Percentiles rank a stretch among this genome's conserved stretches.
Conservation (phyloP, 1,140 invertebrate genomes). For the Thaumatotibia leucotreta region DNA sequence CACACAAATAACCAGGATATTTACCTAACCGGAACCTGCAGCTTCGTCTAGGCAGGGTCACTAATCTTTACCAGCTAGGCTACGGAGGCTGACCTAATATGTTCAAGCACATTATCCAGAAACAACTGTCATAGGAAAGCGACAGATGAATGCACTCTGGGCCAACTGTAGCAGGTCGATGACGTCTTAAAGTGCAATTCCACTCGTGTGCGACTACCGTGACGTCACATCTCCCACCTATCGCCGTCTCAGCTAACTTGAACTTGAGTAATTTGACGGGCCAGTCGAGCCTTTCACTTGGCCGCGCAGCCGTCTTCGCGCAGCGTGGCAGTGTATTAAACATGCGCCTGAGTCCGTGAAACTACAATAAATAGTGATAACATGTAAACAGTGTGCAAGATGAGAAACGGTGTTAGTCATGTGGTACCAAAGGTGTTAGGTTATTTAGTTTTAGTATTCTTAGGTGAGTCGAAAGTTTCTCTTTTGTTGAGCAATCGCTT, state of each 20-base stretch:
- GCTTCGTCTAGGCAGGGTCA: no score
- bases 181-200: neutral
- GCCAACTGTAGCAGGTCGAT: no score
- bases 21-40: no score
- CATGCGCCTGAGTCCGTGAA: neutral
- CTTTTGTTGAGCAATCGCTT: neutral
- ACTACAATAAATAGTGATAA: constrained; percentile 5
- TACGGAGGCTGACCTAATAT: no score
- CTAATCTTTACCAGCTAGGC: no score
- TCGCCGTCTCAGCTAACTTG: neutral
- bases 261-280: constrained; percentile 5
- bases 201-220: no score
- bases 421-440: constrained; percentile 50
- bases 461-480: neutral
- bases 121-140: no score
- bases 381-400: constrained; percentile 29
- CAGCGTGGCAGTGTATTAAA: neutral
- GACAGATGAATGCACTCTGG: no score
- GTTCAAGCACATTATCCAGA: no score
- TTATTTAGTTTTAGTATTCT: constrained; percentile 37
- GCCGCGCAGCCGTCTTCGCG: neutral
- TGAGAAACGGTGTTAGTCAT: constrained; percentile 43
- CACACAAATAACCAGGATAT: no score
- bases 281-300: constrained; percentile 5
- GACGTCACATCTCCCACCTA: neutral